Evolutionary conservation across 2,888 invertebrate genomes (phyloP).

Genomic region (Ornithoptera priamus): DNA sequence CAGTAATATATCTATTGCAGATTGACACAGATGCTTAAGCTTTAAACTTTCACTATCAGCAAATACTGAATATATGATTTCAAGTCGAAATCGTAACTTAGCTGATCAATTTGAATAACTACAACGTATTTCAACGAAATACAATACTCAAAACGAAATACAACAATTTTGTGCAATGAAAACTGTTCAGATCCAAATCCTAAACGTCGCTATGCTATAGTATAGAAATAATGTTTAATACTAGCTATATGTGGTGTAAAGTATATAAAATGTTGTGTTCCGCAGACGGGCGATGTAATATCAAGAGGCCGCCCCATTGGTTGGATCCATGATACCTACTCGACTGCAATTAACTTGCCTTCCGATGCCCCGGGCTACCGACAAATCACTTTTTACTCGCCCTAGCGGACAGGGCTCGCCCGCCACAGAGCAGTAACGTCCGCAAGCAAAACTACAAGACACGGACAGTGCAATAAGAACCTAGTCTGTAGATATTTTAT

Average conservation of each 20-base stretch:
- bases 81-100: no score
- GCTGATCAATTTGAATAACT: no score
- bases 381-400: constrained; percentile 65
- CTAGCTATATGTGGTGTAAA: background rate
- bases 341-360: constrained; percentile 66
- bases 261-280: constrained; percentile 10
- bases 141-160: no score
- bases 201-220: no score
- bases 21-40: no score
- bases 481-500: constrained; percentile 29
- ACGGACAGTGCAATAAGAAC: constrained; percentile 8
- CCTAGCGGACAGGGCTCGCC: constrained; percentile 34
- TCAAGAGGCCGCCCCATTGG: constrained; percentile 64
- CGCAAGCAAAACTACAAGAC: constrained; percentile 1
- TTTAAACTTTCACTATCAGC: no score
- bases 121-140: no score
- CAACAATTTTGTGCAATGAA: no score
- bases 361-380: constrained; percentile 64
- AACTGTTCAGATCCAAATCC: no score
- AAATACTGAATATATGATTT: no score
- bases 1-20: no score
- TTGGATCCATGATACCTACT: constrained; percentile 65
- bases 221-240: no score
- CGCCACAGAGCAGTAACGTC: constrained; percentile 24
- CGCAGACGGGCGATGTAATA: constrained; percentile 49